Percentiles rank a stretch among this genome's conserved stretches.
Evolutionary conservation across 1,140 invertebrate genomes (phyloP).

Genomic region (Cyphomyrmex costatus): DNA sequence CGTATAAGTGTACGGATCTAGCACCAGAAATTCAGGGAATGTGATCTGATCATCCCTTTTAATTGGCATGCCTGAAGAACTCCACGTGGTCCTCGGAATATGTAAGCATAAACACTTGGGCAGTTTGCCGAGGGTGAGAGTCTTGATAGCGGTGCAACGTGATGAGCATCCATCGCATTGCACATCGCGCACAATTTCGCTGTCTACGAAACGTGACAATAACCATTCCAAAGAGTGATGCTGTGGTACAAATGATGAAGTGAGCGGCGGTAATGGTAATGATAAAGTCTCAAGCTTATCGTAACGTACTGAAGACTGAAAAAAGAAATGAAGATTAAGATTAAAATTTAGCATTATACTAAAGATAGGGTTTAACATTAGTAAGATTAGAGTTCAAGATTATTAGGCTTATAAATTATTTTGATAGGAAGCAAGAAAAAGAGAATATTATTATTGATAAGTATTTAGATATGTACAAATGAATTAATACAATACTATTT

Average conservation of each 20-base stretch:
- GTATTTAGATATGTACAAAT: constrained; percentile 12
- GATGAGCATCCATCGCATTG: constrained; percentile 92
- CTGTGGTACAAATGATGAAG: constrained; percentile 86
- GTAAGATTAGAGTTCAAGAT: constrained; percentile 26
- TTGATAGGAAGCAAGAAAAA: not conserved
- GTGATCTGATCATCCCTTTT: constrained; percentile 95
- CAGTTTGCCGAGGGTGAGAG: constrained; percentile 95
- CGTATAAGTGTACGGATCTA: constrained; percentile 92
- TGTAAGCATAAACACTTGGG: constrained; percentile 95
- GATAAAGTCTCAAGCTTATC: constrained; percentile 97
- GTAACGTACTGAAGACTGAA: constrained; percentile 93
- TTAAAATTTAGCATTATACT: constrained; percentile 39
- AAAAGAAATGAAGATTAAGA: constrained; percentile 68
- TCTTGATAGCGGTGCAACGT: constrained; percentile 88
- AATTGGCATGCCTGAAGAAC: constrained; percentile 90
- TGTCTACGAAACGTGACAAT: constrained; percentile 93
- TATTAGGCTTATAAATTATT: not conserved
- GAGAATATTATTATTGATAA: not conserved
- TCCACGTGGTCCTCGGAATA: constrained; percentile 95
- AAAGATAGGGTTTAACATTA: not conserved
- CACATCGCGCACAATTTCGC: constrained; percentile 94
- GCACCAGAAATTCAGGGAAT: constrained; percentile 94
- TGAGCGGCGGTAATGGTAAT: constrained; percentile 90
- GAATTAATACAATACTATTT: constrained; percentile 1
- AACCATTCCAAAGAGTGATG: constrained; percentile 90